Evolutionary conservation across 2,113 vertebrate species (phyloP).

Genomic region (Cisticola juncidis): DNA sequence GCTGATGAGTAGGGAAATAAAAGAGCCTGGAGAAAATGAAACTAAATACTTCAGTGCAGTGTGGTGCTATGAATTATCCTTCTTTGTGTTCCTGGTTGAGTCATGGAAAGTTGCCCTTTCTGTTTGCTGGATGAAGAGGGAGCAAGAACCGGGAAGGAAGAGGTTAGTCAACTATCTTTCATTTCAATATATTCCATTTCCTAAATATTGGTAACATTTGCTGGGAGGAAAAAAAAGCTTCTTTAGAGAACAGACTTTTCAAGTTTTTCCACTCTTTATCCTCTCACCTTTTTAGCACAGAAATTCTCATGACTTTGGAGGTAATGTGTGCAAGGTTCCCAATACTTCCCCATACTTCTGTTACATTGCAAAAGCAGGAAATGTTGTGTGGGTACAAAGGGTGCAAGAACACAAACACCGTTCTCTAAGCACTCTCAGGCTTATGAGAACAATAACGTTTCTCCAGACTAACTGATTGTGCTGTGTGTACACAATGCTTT

Average conservation of each 20-base stretch:
- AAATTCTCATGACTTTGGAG: not conserved
- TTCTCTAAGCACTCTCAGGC: not conserved
- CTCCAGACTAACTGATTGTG: not conserved
- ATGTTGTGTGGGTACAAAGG: not conserved
- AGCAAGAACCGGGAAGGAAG: not conserved
- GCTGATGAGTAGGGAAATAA: not conserved
- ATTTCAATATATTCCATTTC: not conserved
- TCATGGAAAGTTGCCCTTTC: not conserved
- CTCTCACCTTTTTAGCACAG: not conserved
- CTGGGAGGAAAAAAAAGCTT: not conserved
- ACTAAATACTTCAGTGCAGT: not conserved
- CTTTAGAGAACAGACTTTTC: not conserved
- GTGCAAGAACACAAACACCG: constrained; percentile 2
- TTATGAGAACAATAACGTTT: constrained; percentile 11
- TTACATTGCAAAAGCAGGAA: constrained; percentile 46
- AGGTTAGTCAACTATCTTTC: not conserved
- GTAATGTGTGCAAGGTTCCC: not conserved
- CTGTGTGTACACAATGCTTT: not conserved
- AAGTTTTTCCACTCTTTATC: not conserved
- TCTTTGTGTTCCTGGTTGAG: not conserved
- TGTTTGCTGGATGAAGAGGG: not conserved
- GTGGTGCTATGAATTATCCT: not conserved
- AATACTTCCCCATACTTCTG: not conserved
- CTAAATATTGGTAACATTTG: not conserved
- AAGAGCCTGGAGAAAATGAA: not conserved